phyloP scores from a whole-genome alignment of 2,888 invertebrate genomes.

The Cacoxenus indagator region DNA sequence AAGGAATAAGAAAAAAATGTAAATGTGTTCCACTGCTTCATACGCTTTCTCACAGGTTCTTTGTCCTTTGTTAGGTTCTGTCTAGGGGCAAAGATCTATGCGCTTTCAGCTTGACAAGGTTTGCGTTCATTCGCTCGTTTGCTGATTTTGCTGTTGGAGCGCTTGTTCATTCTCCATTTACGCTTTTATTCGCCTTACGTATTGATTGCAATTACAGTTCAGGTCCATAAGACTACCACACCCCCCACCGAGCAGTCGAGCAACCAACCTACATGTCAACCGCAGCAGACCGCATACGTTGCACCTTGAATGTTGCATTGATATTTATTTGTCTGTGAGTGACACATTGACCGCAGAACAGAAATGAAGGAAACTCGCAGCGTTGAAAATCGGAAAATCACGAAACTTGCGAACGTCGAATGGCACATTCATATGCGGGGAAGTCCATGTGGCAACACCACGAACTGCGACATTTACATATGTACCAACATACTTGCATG shows the following conservation, averaged over 20 bases:
- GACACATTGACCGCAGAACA: slow-evolving; percentile 17
- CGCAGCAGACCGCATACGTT: background rate
- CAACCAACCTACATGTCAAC: too few relatives aligned
- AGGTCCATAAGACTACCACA: background rate
- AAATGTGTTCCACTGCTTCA: background rate
- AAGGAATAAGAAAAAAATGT: too few relatives aligned
- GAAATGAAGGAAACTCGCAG: background rate
- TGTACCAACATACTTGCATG: background rate
- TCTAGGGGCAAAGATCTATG: background rate
- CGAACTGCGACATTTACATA: slow-evolving; percentile 2
- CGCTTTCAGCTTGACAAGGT: slow-evolving; percentile 4
- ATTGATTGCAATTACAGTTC: slow-evolving; percentile 19
- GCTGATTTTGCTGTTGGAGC: background rate
- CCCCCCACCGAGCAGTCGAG: background rate
- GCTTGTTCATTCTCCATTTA: slow-evolving; percentile 4
- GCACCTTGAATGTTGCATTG: background rate
- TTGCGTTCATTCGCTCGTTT: background rate
- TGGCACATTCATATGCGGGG: background rate
- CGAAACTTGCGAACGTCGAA: background rate
- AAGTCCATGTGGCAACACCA: background rate
- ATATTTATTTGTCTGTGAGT: slow-evolving; percentile 10
- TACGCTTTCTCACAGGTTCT: background rate
- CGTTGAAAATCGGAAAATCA: background rate
- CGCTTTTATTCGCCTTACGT: background rate
- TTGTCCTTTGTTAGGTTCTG: background rate